Conservation (phyloP, 2,113 vertebrate species). For the Clarias macrocephalus region DNA sequence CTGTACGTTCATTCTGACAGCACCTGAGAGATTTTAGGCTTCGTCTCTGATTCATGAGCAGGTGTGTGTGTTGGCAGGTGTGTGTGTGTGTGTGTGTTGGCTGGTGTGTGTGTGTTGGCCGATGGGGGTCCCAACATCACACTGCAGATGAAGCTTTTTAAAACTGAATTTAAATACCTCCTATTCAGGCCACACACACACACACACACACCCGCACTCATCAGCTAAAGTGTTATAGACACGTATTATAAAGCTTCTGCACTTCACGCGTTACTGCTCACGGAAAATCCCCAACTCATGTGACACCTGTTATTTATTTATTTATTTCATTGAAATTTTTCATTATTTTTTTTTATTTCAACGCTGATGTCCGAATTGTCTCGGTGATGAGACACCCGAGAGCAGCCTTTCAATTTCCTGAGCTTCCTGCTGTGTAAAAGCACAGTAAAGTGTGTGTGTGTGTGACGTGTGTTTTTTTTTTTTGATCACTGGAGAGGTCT, state of each 20-base stretch:
- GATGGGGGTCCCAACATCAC: too few relatives aligned
- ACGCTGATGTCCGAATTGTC: not conserved
- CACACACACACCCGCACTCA: too few relatives aligned
- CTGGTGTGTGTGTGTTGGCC: too few relatives aligned
- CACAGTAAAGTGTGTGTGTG: too few relatives aligned
- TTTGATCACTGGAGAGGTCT: slow-evolving; percentile 29
- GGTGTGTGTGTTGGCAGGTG: not conserved
- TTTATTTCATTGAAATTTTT: not conserved
- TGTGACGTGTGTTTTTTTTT: not conserved
- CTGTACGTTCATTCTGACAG: not conserved
- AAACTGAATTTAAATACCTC: too few relatives aligned
- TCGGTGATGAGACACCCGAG: not conserved
- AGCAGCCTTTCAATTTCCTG: not conserved
- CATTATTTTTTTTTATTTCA: not conserved
- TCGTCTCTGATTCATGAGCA: not conserved
- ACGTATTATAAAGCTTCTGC: not conserved
- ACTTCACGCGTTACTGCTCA: not conserved
- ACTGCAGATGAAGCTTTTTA: too few relatives aligned
- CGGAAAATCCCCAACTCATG: not conserved
- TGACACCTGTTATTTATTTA: too few relatives aligned
- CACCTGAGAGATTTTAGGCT: not conserved
- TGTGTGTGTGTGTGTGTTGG: too few relatives aligned
- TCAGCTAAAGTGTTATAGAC: not conserved
- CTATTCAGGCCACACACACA: too few relatives aligned
- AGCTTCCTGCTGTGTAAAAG: slow-evolving; percentile 11